These are phyloP conservation scores for Carollia perspicillata DNA, from an alignment of 2,113 vertebrate genomes.

Conservation along the genomic window DNA sequence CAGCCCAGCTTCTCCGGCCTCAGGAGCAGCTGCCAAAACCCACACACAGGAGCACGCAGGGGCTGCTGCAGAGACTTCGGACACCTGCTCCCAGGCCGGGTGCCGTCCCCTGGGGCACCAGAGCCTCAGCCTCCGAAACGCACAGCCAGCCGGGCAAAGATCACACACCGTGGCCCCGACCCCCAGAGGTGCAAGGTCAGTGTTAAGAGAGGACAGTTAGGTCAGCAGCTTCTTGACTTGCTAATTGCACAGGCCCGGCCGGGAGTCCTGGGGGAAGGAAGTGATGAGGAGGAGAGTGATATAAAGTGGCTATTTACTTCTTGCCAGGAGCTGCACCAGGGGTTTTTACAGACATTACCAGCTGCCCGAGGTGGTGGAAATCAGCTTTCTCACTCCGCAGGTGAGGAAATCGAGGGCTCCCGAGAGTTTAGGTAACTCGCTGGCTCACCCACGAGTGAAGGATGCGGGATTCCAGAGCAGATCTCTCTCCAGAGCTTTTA, in stretches of 20 bases:
- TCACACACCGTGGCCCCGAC: neutral
- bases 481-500: neutral
- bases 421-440: neutral
- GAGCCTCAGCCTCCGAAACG: neutral
- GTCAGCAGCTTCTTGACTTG: neutral
- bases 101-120: neutral
- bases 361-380: neutral
- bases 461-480: neutral
- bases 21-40: conserved; percentile 14
- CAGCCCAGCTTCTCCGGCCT: neutral
- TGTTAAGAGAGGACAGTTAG: neutral
- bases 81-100: neutral
- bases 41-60: neutral
- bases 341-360: neutral
- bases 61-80: neutral
- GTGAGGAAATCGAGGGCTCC: neutral
- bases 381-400: neutral
- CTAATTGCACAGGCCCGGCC: neutral
- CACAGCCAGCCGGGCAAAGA: neutral
- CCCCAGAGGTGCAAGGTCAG: neutral
- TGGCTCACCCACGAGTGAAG: neutral
- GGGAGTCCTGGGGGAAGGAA: neutral
- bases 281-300: neutral
- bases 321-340: neutral
- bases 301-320: neutral